Evolutionary conservation across 1,140 invertebrate species (phyloP).

Genomic region (Chymomyza costata): DNA sequence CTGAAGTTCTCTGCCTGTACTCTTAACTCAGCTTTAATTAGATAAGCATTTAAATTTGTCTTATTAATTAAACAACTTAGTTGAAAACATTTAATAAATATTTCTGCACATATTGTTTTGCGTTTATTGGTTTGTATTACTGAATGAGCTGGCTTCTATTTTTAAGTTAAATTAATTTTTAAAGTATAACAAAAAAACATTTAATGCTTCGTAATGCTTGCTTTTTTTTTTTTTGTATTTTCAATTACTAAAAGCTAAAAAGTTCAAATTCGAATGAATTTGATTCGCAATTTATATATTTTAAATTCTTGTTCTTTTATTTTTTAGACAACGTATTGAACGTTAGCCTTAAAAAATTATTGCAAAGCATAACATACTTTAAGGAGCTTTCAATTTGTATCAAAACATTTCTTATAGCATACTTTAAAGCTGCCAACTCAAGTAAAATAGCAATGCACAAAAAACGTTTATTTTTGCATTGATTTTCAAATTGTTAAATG

Average conservation of each 20-base stretch:
- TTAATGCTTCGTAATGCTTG: conserved; percentile 18
- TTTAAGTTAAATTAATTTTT: conserved; percentile 17
- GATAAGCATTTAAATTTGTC: conserved; percentile 36
- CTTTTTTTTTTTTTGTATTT: neutral
- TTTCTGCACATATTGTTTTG: conserved; percentile 20
- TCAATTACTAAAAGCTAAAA: conserved; percentile 34
- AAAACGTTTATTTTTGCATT: too few species aligned
- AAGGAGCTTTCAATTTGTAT: neutral
- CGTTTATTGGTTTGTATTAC: conserved; percentile 26
- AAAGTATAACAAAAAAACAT: conserved; percentile 55
- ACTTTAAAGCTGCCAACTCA: too few species aligned
- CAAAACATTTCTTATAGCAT: too few species aligned
- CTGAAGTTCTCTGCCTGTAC: too few species aligned
- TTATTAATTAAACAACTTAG: conserved; percentile 70
- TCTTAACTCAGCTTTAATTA: too few species aligned
- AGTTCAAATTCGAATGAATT: conserved; percentile 31
- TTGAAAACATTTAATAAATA: conserved; percentile 68
- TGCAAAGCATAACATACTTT: neutral
- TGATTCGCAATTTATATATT: conserved; percentile 28
- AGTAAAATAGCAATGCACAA: too few species aligned
- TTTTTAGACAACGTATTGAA: neutral
- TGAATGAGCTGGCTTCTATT: conserved; percentile 15
- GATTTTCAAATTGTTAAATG: too few species aligned
- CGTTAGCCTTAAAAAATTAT: neutral
- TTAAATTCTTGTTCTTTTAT: neutral